Conservation (phyloP, 1,140 invertebrate species). For the Gryon sp. region DNA sequence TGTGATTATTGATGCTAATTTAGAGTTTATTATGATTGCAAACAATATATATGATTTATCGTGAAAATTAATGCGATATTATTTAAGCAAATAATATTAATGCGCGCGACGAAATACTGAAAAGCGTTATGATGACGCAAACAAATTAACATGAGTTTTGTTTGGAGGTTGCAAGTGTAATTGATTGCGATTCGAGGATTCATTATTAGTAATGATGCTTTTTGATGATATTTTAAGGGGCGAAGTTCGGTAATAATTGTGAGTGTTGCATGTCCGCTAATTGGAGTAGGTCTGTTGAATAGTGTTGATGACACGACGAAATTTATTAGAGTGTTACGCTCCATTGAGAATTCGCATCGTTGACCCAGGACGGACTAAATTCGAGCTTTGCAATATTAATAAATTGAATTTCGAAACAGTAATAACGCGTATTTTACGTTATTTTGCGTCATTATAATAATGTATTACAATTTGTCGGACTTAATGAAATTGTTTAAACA, state of each 20-base stretch:
- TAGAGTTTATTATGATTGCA: too few relatives aligned
- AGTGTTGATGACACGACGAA: slow-evolving; percentile 15
- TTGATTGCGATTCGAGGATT: slow-evolving; percentile 44
- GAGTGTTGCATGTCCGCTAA: slow-evolving; percentile 24
- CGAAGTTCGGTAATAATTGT: slow-evolving; percentile 31
- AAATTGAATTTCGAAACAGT: not conserved
- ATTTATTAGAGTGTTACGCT: slow-evolving; percentile 30
- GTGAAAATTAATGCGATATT: too few relatives aligned
- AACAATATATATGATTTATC: too few relatives aligned
- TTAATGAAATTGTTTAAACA: too few relatives aligned
- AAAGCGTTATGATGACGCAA: slow-evolving; percentile 12
- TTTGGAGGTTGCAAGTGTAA: slow-evolving; percentile 27
- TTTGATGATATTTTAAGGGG: slow-evolving; percentile 30
- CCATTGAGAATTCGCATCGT: slow-evolving; percentile 18
- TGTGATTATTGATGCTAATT: too few relatives aligned
- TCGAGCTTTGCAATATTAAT: not conserved
- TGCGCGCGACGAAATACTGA: too few relatives aligned
- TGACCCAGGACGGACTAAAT: not conserved
- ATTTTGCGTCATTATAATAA: too few relatives aligned
- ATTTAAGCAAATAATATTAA: too few relatives aligned
- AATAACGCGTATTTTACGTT: too few relatives aligned
- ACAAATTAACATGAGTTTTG: slow-evolving; percentile 38
- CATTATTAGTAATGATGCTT: slow-evolving; percentile 39
- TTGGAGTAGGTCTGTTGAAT: slow-evolving; percentile 27
- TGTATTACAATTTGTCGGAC: too few relatives aligned